Percentiles rank a stretch among this genome's conserved stretches.
These are phyloP conservation scores for Bembecia ichneumoniformis DNA, from an alignment of 2,888 invertebrate genomes.

Conservation along the genomic window DNA sequence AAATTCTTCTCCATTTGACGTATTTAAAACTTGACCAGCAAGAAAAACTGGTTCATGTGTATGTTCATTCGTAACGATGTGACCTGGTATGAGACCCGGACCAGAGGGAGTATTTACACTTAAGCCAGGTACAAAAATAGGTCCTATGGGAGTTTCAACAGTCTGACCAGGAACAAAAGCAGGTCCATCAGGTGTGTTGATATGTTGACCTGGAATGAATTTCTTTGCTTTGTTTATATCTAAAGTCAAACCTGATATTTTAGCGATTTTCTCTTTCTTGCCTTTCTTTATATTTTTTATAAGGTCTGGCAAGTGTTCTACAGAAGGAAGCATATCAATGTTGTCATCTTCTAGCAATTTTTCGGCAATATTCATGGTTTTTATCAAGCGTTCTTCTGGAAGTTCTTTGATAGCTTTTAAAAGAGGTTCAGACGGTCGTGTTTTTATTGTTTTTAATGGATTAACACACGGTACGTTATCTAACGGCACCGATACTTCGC, in stretches of 20 bases:
- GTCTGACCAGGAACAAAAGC: conserved; percentile 84
- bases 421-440: conserved; percentile 56
- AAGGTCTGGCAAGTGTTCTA: conserved; percentile 76
- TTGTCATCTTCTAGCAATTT: conserved; percentile 70
- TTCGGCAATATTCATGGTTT: conserved; percentile 74
- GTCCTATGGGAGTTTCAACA: conserved; percentile 77
- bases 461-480: conserved; percentile 76
- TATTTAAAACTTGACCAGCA: conserved; percentile 77
- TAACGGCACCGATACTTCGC: conserved; percentile 68
- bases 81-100: conserved; percentile 80
- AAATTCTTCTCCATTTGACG: conserved; percentile 70
- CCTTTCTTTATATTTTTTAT: conserved; percentile 75
- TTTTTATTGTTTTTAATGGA: conserved; percentile 71
- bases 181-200: conserved; percentile 78
- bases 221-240: conserved; percentile 77
- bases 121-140: conserved; percentile 80
- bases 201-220: conserved; percentile 80
- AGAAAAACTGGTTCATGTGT: conserved; percentile 76
- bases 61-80: conserved; percentile 74
- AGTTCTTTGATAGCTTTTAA: conserved; percentile 67
- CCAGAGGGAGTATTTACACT: conserved; percentile 78
- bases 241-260: conserved; percentile 76
- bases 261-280: conserved; percentile 70
- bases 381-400: conserved; percentile 68
- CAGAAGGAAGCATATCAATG: conserved; percentile 72